A percentile compares a stretch with the other conserved stretches of the same genome.
phyloP scores from a whole-genome alignment of 2,888 invertebrate species.

The Temnothorax rugatulus region DNA sequence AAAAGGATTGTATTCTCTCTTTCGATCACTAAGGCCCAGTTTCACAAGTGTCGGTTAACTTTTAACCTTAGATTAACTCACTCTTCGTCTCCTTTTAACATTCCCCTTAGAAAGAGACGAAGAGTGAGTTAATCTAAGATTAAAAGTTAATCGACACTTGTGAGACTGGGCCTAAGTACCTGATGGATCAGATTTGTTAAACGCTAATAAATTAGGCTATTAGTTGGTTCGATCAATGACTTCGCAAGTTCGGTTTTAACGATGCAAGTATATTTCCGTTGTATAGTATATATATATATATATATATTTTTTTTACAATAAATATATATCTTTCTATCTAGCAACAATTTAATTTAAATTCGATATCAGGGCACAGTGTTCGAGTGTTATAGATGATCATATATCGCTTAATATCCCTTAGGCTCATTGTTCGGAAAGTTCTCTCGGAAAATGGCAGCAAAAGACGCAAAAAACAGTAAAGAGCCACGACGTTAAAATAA shows the following conservation, averaged over 20 bases:
- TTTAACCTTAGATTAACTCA: too few species aligned
- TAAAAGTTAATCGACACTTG: too few species aligned
- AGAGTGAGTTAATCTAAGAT: too few species aligned
- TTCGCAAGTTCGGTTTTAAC: constrained; percentile 53
- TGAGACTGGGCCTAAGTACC: too few species aligned
- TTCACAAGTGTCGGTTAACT: too few species aligned
- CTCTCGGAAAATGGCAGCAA: constrained; percentile 48
- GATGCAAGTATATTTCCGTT: constrained; percentile 72
- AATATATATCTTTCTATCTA: constrained; percentile 75
- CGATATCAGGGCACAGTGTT: constrained; percentile 67
- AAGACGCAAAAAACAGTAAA: constrained; percentile 4
- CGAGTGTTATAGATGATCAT: constrained; percentile 52
- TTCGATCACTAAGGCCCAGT: background rate
- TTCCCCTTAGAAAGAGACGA: too few species aligned
- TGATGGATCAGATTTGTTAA: background rate
- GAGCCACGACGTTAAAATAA: background rate
- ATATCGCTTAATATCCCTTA: constrained; percentile 42
- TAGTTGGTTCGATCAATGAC: background rate
- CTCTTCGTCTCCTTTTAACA: too few species aligned
- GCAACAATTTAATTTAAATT: constrained; percentile 71
- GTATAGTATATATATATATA: constrained; percentile 71
- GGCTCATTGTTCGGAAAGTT: constrained; percentile 58
- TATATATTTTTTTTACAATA: constrained; percentile 80
- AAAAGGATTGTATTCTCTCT: background rate
- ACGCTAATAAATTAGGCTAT: background rate